Percentiles rank a stretch among this genome's conserved stretches.
phyloP scores from a whole-genome alignment of 1,140 invertebrate species.

The Lepidurus arcticus region DNA sequence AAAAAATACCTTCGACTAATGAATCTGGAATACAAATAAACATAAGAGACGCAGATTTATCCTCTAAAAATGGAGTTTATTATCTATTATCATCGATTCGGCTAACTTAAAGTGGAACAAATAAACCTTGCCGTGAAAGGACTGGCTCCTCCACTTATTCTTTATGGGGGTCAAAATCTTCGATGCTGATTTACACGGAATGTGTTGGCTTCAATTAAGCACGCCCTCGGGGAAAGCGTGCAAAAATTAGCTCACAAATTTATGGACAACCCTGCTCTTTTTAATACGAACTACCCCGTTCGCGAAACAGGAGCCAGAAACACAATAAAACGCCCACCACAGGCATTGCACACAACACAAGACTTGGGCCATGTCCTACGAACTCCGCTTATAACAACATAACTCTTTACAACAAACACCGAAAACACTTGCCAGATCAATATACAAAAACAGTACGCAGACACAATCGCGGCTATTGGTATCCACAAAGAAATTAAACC shows the following conservation, averaged over 20 bases:
- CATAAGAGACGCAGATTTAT: not conserved
- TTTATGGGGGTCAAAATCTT: not conserved
- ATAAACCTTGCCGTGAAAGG: conserved; percentile 11
- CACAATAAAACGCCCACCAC: conserved; percentile 9
- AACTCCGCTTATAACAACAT: conserved; percentile 7
- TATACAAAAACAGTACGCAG: conserved; percentile 18
- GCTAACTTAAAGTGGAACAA: conserved; percentile 5
- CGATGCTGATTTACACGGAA: conserved; percentile 21
- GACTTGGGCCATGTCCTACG: not conserved
- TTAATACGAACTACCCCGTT: not conserved
- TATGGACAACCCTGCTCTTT: not conserved
- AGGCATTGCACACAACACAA: conserved; percentile 17
- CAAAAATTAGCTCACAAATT: not conserved
- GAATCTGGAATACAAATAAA: too few species aligned
- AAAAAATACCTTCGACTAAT: too few species aligned
- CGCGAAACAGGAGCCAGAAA: conserved; percentile 1
- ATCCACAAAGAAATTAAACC: conserved; percentile 10
- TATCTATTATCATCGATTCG: conserved; percentile 14
- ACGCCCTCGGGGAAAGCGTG: not conserved
- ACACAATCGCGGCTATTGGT: not conserved
- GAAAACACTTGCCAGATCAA: conserved; percentile 6
- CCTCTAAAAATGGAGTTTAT: conserved; percentile 16
- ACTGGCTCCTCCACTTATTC: conserved; percentile 6
- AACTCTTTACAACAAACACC: conserved; percentile 8
- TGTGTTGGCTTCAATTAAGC: conserved; percentile 15